Base-by-base conservation (phyloP, 1,140 invertebrate species). In the Phthorimaea operculella region DNA sequence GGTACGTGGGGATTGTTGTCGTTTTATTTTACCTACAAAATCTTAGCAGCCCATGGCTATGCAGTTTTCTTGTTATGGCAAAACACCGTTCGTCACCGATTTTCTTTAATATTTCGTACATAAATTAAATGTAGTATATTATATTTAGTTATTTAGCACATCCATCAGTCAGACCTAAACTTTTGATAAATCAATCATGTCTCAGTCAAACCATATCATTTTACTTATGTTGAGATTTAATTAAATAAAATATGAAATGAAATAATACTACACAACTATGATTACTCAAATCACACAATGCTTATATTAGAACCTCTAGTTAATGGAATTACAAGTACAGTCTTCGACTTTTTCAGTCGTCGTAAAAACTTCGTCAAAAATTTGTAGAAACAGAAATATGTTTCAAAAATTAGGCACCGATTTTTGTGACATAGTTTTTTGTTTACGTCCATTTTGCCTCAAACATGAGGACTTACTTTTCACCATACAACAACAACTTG, bases 281-380 rank as follows among this genome's bases (percentile, higher is more conserved):
- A 62, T 64, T 68, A 71, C 52, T 68, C 56, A 71, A 71, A 71
- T 68, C 66, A 68, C 63, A 68, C 68, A 63, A 62, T 58, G 62
- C 68, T 70, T 70, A 68, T 64, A 47, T 52, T 52, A 50, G 21
- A 64, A 63, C 52, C 48, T 50, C 8, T 59, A 45, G 53, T 64
- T 59, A 64, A 71, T 66, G 66, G 68, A 68, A 68, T 71, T 64
- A 62, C 57, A 59, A 59, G 60, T 60, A 62, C 66, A 71, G 68
- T 71, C 68, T 68, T 70, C 58, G 65, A 66, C 64, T 66, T 61
- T 52, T 52, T 62, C 62, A 65, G 61, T 63, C 63, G 58, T 49
- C 55, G 54, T 51, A 63, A 61, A 63, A 57, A 54, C 60, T 54
- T 56, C 33, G 56, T 54, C 51, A 53, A 55, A 53, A 53, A 57